phyloP scores from a whole-genome alignment of 30 jellyfish, hydroid and myxozoan species.

The Turritopsis rubra region DNA sequence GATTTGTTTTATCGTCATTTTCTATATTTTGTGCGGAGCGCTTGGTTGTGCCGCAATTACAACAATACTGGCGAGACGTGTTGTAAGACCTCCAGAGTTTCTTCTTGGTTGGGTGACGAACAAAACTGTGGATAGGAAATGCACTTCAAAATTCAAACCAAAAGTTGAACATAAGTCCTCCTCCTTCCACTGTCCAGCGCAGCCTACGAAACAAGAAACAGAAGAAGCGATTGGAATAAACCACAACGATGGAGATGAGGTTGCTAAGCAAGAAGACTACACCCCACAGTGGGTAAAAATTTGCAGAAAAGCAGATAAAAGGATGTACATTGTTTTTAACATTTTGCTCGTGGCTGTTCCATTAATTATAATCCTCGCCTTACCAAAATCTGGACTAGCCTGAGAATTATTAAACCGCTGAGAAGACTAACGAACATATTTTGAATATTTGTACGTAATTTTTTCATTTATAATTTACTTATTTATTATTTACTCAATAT shows the following conservation, averaged over 20 bases:
- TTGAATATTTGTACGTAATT: too few relatives aligned
- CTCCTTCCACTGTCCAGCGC: too few relatives aligned
- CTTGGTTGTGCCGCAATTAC: constrained; percentile 31
- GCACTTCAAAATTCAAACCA: neutral
- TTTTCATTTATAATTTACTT: too few relatives aligned
- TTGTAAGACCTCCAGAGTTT: constrained; percentile 45
- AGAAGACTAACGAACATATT: too few relatives aligned
- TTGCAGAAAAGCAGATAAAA: neutral
- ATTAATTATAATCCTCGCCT: neutral
- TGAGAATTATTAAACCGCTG: neutral
- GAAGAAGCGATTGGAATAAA: too few relatives aligned
- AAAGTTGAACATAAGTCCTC: neutral
- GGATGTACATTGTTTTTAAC: neutral
- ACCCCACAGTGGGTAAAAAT: neutral
- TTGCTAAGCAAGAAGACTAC: neutral
- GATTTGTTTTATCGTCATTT: constrained; percentile 46
- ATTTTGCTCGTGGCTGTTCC: neutral
- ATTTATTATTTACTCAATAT: too few relatives aligned
- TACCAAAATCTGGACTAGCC: neutral
- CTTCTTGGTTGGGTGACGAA: constrained; percentile 29
- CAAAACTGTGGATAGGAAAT: neutral
- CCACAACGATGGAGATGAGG: neutral
- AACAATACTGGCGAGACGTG: constrained; percentile 15
- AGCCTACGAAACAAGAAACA: too few relatives aligned
- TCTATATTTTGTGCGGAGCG: constrained; percentile 40